Conservation (phyloP, 2,797 vertebrate genomes). For the Gastrophryne carolinensis region DNA sequence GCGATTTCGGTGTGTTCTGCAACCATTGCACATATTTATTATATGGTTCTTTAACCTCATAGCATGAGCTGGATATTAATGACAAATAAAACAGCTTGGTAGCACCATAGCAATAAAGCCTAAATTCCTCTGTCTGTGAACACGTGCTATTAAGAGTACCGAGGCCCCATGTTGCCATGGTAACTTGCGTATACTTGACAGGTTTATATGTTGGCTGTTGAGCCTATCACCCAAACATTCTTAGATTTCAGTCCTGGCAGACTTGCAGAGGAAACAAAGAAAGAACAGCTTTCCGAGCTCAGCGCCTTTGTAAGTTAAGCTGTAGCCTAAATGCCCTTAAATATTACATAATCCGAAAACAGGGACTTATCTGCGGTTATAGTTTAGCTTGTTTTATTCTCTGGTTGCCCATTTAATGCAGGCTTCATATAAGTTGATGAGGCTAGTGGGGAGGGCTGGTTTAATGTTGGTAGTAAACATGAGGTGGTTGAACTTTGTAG, state of each 20-base stretch:
- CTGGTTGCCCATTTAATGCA: too few species aligned
- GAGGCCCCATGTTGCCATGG: conserved; percentile 25
- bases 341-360: conserved; percentile 17
- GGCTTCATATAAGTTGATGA: too few species aligned
- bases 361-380: conserved; percentile 24
- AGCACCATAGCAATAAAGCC: conserved; percentile 17
- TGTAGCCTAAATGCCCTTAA: conserved; percentile 16
- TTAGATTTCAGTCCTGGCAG: conserved; percentile 45
- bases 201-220: conserved; percentile 35
- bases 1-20: neutral
- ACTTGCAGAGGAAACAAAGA: conserved; percentile 16
- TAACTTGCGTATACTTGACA: conserved; percentile 36
- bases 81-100: conserved; percentile 38
- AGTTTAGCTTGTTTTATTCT: conserved; percentile 13
- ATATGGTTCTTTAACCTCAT: conserved; percentile 17
- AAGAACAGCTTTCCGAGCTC: conserved; percentile 2
- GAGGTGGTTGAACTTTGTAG: too few species aligned
- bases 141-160: conserved; percentile 25
- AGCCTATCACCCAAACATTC: conserved; percentile 47
- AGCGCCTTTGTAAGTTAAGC: conserved; percentile 1
- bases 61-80: conserved; percentile 24
- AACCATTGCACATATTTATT: conserved; percentile 1
- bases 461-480: too few species aligned
- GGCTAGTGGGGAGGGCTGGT: too few species aligned
- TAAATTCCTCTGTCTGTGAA: conserved; percentile 18